A percentile compares a stretch with the other conserved stretches of the same genome.
These are phyloP conservation scores for Cardiocondyla obscurior DNA, from an alignment of 1,140 invertebrate genomes.

Conservation along the genomic window DNA sequence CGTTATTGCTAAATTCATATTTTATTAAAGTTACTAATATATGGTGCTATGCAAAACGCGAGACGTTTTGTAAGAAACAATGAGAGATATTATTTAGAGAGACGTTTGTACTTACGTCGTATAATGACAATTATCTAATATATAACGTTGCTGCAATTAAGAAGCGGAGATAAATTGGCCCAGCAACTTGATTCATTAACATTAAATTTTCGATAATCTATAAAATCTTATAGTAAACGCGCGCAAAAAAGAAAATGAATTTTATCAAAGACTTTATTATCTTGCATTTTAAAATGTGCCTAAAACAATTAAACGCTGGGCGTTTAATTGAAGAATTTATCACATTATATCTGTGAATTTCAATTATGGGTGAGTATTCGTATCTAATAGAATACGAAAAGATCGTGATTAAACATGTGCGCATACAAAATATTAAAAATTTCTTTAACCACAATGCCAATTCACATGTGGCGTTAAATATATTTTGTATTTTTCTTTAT, in stretches of 20 bases:
- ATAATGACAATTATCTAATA: slow-evolving; percentile 43
- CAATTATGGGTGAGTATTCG: not conserved
- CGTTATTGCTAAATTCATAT: not conserved
- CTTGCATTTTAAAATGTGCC: not conserved
- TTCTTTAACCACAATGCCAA: not conserved
- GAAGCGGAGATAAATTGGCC: not conserved
- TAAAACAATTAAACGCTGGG: slow-evolving; percentile 7
- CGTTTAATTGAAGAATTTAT: slow-evolving; percentile 24
- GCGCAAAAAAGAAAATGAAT: not conserved
- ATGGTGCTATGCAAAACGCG: slow-evolving; percentile 25
- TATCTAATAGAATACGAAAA: not conserved
- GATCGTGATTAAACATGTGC: not conserved
- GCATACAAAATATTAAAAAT: not conserved
- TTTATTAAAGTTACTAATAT: not conserved
- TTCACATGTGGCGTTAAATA: not conserved
- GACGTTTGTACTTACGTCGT: slow-evolving; percentile 58
- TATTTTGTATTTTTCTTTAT: not conserved
- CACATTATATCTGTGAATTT: not conserved
- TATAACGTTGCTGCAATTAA: not conserved
- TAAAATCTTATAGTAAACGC: not conserved
- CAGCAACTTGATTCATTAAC: not conserved
- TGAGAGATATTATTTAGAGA: slow-evolving; percentile 13
- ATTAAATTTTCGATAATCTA: not conserved
- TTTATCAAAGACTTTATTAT: not conserved
- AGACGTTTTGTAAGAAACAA: slow-evolving; percentile 25